phyloP scores from a whole-genome alignment of 2,888 invertebrate genomes.

The Euplexia lucipara region DNA sequence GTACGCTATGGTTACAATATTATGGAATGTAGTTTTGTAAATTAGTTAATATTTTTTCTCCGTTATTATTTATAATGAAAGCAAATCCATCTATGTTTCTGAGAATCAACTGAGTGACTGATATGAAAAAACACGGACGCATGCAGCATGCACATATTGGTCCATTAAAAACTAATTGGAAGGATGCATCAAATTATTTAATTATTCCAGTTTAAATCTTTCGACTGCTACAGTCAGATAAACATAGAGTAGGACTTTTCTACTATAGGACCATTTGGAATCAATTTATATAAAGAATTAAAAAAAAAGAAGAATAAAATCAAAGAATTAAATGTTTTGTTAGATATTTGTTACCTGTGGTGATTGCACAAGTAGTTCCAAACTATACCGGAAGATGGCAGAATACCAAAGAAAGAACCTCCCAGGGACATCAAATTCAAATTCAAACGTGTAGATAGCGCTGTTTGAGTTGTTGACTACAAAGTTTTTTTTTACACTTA shows the following conservation, averaged over 20 bases:
- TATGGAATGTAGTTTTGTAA: slow-evolving; percentile 1
- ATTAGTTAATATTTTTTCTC: not conserved
- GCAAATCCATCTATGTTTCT: slow-evolving; percentile 8
- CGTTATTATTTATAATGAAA: not conserved
- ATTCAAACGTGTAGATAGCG: slow-evolving; percentile 10
- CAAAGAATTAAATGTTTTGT: not conserved
- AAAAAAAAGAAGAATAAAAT: not conserved
- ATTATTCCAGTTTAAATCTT: slow-evolving; percentile 47
- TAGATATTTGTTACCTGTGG: not conserved
- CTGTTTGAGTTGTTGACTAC: too few species aligned
- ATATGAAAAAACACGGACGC: slow-evolving; percentile 36
- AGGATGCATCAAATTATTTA: slow-evolving; percentile 68
- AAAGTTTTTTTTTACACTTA: too few species aligned
- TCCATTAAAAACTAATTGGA: slow-evolving; percentile 57
- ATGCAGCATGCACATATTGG: slow-evolving; percentile 34
- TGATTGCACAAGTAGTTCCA: slow-evolving; percentile 2
- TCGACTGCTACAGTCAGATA: slow-evolving; percentile 22
- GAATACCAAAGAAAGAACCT: not conserved
- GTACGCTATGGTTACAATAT: slow-evolving; percentile 34
- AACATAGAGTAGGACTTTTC: not conserved
- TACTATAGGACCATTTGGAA: not conserved
- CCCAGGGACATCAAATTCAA: fast-evolving
- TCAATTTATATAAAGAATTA: not conserved
- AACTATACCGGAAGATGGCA: slow-evolving; percentile 21
- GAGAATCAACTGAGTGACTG: slow-evolving; percentile 41